phyloP scores from a whole-genome alignment of 2,797 vertebrate genomes.

The Acanthornis magna region DNA sequence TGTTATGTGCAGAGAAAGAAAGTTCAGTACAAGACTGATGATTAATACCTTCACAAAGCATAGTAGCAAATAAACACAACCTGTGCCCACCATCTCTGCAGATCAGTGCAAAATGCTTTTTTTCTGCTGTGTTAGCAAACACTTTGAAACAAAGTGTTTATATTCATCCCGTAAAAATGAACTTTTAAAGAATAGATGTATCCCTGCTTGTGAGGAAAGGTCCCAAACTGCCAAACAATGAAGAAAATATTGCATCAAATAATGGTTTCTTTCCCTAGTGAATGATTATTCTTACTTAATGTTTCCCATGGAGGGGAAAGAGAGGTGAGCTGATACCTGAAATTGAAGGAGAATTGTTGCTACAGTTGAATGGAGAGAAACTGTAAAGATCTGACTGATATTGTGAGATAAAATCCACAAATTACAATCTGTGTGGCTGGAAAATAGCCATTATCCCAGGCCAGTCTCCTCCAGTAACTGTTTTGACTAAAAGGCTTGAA shows the following conservation, averaged over 20 bases:
- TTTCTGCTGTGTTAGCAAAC: neutral
- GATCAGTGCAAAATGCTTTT: neutral
- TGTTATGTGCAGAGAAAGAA: constrained; percentile 45
- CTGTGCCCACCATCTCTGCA: neutral
- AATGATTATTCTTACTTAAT: neutral
- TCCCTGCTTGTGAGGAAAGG: neutral
- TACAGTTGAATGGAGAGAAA: neutral
- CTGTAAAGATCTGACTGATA: neutral
- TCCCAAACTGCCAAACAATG: neutral
- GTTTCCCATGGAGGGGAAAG: neutral
- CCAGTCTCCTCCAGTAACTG: neutral
- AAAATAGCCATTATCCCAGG: neutral
- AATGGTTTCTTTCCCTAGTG: neutral
- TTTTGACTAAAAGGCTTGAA: neutral
- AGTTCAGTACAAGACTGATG: constrained; percentile 11
- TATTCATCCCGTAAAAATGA: neutral
- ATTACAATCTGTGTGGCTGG: neutral
- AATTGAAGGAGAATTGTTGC: neutral
- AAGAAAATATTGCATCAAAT: neutral
- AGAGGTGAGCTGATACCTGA: neutral
- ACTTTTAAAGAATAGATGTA: constrained; percentile 9
- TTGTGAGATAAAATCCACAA: neutral
- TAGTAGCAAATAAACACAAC: constrained; percentile 40
- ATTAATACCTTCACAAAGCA: constrained; percentile 32
- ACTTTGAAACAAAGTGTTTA: neutral